Evolutionary conservation across 2,888 invertebrate species (phyloP).

Genomic region (Synanthedon formicaeformis): DNA sequence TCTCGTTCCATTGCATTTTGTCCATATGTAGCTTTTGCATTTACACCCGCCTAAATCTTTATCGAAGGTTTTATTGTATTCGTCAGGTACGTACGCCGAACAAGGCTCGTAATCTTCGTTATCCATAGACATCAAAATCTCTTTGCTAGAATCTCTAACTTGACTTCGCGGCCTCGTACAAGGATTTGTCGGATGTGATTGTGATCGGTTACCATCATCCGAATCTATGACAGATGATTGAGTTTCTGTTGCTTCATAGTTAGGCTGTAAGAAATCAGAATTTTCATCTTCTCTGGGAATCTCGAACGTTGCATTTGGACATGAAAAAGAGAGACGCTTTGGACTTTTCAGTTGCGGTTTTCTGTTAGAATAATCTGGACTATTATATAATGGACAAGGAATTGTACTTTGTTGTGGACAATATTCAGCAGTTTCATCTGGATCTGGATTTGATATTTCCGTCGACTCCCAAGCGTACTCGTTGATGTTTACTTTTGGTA

Average conservation of each 20-base stretch:
- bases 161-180: background rate
- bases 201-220: background rate
- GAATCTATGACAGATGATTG: no score
- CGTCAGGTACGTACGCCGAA: background rate
- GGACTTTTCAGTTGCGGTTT: background rate
- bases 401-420: background rate
- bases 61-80: background rate
- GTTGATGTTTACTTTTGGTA: conserved; percentile 26
- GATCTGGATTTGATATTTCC: background rate
- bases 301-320: background rate
- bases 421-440: conserved; percentile 1
- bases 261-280: background rate
- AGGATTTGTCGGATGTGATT: background rate
- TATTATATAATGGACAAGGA: background rate
- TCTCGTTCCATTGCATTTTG: background rate
- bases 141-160: background rate
- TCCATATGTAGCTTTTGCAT: background rate
- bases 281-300: background rate
- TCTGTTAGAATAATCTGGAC: background rate
- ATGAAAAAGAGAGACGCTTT: background rate
- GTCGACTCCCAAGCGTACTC: conserved; percentile 32
- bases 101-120: background rate
- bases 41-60: background rate
- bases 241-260: background rate
- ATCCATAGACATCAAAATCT: background rate